Percentiles rank a stretch among this genome's conserved stretches.
phyloP scores from a whole-genome alignment of 2,113 vertebrate species.

The Mormyrus lacerda region DNA sequence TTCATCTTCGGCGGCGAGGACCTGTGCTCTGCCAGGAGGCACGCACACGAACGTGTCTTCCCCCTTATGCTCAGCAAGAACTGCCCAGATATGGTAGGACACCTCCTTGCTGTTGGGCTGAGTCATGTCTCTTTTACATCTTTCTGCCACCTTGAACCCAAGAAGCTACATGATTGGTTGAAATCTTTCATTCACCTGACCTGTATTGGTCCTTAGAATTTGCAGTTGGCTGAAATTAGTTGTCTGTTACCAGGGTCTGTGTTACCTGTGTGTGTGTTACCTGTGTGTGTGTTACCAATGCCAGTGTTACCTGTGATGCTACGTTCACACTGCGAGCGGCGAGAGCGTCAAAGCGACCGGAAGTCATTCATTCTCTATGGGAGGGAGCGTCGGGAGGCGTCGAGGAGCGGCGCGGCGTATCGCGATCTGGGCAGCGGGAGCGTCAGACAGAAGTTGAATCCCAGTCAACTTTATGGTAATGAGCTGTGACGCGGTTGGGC shows the following conservation, averaged over 20 bases:
- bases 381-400: too few relatives aligned
- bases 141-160: neutral
- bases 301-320: too few relatives aligned
- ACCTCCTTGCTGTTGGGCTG: neutral
- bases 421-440: too few relatives aligned
- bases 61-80: constrained; percentile 66
- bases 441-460: too few relatives aligned
- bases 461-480: too few relatives aligned
- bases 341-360: too few relatives aligned
- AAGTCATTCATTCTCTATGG: too few relatives aligned
- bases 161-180: neutral
- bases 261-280: neutral
- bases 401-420: too few relatives aligned
- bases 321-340: too few relatives aligned
- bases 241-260: neutral
- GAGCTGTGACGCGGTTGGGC: too few relatives aligned
- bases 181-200: neutral
- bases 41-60: constrained; percentile 48
- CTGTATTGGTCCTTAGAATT: neutral
- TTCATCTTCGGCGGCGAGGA: constrained; percentile 65
- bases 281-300: neutral
- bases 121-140: neutral
- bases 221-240: neutral
- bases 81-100: constrained; percentile 60
- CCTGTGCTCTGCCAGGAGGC: constrained; percentile 20